Evolutionary conservation across 2,888 invertebrate species (phyloP), one percentile per base, ranked within the genome.

Genomic region (Cartodere bifasciata): DNA sequence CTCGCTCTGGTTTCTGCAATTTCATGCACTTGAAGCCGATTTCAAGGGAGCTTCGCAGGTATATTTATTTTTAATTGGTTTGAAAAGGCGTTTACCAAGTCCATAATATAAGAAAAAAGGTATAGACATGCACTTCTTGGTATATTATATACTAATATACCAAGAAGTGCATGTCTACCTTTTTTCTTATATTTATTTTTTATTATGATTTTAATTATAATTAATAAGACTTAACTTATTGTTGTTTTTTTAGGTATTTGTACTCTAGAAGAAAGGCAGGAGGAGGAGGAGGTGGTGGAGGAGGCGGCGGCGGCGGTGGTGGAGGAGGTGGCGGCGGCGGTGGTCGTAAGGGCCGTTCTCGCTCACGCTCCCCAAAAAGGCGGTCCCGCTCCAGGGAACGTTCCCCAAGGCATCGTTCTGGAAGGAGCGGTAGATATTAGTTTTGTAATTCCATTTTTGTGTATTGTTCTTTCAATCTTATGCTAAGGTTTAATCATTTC

Each of bases 1-100:
- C 94, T 0, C 74, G 97, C 33, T 94, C 94, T 48, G 98, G 97
- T 20, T 99, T 99, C 64, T 98, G 98, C 62, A 99, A 99, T 66
- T 99, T 98, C 64, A 99, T 99, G 98, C 98, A 98, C 57, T 68
- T 98, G 58, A 98, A 98, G 56, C 97, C 97, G 7, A 97, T 98
- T 48, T 95, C 95, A 0, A 70, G 94, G 39, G 94, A 95, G 56
- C 63, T 97, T 33, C 70, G 94, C 41, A 76, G 92, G 64, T 87
- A 70, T 1, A 26, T 21, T 20, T 15, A 4, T 12, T 16, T 10
- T 34, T 11, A 22, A 16, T 9, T 23, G 11, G 9, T 34, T 13
- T 14, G 27, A 23, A 13, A 17, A 11, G 24, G 15, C 29, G 28
- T n/a, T n/a, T n/a, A n/a, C n/a, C n/a, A n/a, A n/a, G n/a, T n/a